Evolutionary conservation across 2,113 vertebrate genomes (phyloP).

Genomic region (Phoxinus phoxinus): DNA sequence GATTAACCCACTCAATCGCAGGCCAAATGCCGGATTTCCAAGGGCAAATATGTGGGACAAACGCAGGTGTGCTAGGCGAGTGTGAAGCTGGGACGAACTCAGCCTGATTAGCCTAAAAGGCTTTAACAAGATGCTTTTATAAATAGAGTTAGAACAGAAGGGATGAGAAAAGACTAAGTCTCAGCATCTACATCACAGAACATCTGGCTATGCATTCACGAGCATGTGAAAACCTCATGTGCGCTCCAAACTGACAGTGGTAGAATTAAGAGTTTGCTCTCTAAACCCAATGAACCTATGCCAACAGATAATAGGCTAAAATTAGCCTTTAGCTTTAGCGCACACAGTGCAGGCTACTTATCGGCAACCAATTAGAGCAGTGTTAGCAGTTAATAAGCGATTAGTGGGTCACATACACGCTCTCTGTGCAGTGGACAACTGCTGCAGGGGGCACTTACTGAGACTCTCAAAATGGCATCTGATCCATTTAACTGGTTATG

Average conservation of each 20-base stretch:
- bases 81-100: neutral
- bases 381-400: slow-evolving; percentile 54
- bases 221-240: neutral
- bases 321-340: slow-evolving; percentile 40
- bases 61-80: neutral
- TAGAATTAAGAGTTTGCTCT: slow-evolving; percentile 22
- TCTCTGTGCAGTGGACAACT: slow-evolving; percentile 37
- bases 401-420: slow-evolving; percentile 45
- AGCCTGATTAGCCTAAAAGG: slow-evolving; percentile 28
- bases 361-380: slow-evolving; percentile 49
- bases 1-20: slow-evolving; percentile 21
- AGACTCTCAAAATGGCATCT: slow-evolving; percentile 44
- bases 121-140: slow-evolving; percentile 46
- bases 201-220: slow-evolving; percentile 36
- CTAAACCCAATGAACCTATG: slow-evolving; percentile 4
- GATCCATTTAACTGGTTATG: slow-evolving; percentile 46
- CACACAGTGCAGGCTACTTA: slow-evolving; percentile 42
- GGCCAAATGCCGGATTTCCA: slow-evolving; percentile 5
- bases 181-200: slow-evolving; percentile 23
- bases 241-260: neutral
- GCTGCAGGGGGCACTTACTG: slow-evolving; percentile 47
- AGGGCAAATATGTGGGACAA: neutral
- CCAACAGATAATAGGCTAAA: slow-evolving; percentile 38
- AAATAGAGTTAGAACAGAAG: slow-evolving; percentile 43
- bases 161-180: slow-evolving; percentile 26